Evolutionary conservation across 2,888 invertebrate genomes (phyloP), one percentile per base, ranked within the genome.

Genomic region (Gibbula magus): DNA sequence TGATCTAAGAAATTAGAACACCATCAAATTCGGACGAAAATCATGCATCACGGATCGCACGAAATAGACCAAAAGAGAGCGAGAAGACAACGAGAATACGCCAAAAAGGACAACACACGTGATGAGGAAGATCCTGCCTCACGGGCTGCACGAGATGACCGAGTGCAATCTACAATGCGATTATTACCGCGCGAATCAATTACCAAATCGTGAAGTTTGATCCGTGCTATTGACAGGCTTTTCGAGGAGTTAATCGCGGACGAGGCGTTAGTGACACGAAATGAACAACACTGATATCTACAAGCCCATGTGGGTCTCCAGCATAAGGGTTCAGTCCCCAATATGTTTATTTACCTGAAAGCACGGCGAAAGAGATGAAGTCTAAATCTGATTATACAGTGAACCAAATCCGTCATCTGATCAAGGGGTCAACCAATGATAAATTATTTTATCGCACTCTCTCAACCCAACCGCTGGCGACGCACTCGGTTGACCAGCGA

Each of bases 131-230:
- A 7, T 13, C 45, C 5, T 45, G 45, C 45, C 5, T 7, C 45
- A 10, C 4, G 4, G 4, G 4, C 13, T 45, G 45, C 10, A 45
- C 45, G 45, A 13, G 45, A 45, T 45, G 45, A 45, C 45, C 45
- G 45, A 45, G 13, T 45, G 10, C 45, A 45, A 45, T 45, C 45
- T 45, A 45, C 20, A 35, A 25, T 25, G 35, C 20, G 32, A 39
- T 39, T 39, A 35, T 70, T 20, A 70, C 70, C 70, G 18, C 4
- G 70, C 10, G 70, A 70, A 70, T 70, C 70, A 70, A 70, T 70
- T 70, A 70, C 70, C 29, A 39, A 70, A 70, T 70, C 70, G 70
- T 70, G 70, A 70, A 70, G 29, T 10, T 70, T 70, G 39, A 70
- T 70, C 70, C 70, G n/a, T 13, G 70, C 4, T n/a, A 70, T 70